Evolutionary conservation across 1,140 invertebrate species (phyloP), one percentile per base, ranked within the genome.

Genomic region (Callitettix versicolor): DNA sequence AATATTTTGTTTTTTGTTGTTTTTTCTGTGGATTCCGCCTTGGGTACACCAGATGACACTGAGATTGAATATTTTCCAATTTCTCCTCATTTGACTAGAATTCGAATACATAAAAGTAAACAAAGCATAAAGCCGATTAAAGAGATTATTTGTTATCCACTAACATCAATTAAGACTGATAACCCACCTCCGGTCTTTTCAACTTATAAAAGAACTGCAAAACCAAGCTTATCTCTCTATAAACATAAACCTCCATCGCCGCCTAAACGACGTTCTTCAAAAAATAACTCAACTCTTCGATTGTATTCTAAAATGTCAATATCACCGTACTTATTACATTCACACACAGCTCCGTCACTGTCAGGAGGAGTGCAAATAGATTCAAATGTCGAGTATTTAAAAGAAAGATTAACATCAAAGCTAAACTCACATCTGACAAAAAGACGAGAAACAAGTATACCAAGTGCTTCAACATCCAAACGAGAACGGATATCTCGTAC

Each of bases 61-160:
- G 79, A 81, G 71, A 79, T 87, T 61, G 84, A 88, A 73, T 88
- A 86, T 70, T 85, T 86, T 69, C 85, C 86, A 61, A 84, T 88
- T 60, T 84, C 85, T 53, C 78, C 85, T 34, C 86, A 83, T 52
- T 69, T 88, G 63, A 88, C 84, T 57, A 80, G 83, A 72, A 87
- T 88, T 64, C 79, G 84, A 66, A 79, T 87, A 17, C 82, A 84
- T 66, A 85, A 81, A 68, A 80, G 75, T 53, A 69, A 49, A 36
- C 53, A 54, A 42, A 58, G 24, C 12, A 59, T 59, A 44, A 58
- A 56, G 21, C 61, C 62, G 11, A 46, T 58, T 20, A 65, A 63
- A 54, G 75, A 80, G 69, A 72, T 78, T 12, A 65, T 79, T 41
- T 81, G 77, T 62, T 80, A 79, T 65, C 80, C 79, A 21, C 65